Evolutionary conservation across 1,140 invertebrate genomes (phyloP), one percentile per base, ranked within the genome.

Genomic region (Agrypnia vestita): DNA sequence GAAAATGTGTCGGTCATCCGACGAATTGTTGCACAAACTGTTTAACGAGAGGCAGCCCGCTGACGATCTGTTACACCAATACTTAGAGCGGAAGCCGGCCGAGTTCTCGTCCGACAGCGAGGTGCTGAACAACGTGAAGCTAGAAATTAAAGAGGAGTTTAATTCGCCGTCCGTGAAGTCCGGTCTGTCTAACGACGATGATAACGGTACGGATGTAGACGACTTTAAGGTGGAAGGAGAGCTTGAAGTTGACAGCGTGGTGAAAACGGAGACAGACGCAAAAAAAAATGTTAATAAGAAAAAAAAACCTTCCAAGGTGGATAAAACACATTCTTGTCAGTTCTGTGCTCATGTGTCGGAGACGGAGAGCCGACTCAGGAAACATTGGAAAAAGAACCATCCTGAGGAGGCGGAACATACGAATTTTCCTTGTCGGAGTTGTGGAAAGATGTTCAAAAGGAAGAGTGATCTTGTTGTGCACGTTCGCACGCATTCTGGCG

Each of bases 401-500:
- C 62, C 25, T 19, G 62, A n/a, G 25, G 62, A 35, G 25, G 25
- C 25, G 6, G 25, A 1, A 93, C 90, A 12, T 89, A 91, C 75
- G 91, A 35, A 35, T 6, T 35, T 35, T 35, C 25, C 25, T 35
- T 35, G 25, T 35, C 25, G 25, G 25, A 35, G 25, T 35, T 35
- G 25, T 35, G 25, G 25, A 35, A 35, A 35, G 25, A 1, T 35
- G 25, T 35, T 35, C 25, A 35, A 35, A 35, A 35, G 25, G 25
- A 35, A 35, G 6, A 35, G 25, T 35, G 25, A 35, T 35, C 25
- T 35, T 35, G 25, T 35, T 55, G 84, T 86, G 43, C 88, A 89
- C 82, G 85, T 85, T 10, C 79, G 89, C 0, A 87, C 87, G 19
- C 90, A 90, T 76, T 86, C 86, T 3, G 86, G 89, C 0, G 88